A percentile compares a stretch with the other conserved stretches of the same genome.
Conservation (phyloP, 2,797 vertebrate species). For the Bucorvus abyssinicus region DNA sequence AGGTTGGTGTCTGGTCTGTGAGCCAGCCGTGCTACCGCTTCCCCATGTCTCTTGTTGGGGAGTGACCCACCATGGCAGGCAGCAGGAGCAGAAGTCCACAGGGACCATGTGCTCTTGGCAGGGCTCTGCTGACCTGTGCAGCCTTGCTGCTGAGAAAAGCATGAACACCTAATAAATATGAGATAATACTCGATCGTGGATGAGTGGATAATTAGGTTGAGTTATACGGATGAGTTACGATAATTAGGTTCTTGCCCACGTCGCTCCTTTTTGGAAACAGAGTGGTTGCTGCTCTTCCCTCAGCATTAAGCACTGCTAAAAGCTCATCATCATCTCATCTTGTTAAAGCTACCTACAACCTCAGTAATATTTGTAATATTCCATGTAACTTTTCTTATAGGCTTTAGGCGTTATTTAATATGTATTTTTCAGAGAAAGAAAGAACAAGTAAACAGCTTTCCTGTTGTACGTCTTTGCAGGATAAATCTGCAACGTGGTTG, state of each 20-base stretch:
- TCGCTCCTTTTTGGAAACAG: background rate
- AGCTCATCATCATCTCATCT: background rate
- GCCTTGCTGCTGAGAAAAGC: background rate
- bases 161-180: background rate
- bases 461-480: background rate
- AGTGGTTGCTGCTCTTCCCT: background rate
- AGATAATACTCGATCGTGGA: background rate
- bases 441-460: background rate
- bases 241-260: background rate
- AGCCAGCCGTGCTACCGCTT: background rate
- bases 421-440: background rate
- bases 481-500: background rate
- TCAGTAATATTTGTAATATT: background rate
- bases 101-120: background rate
- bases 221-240: background rate
- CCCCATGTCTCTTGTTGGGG: rapidly evolving
- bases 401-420: background rate
- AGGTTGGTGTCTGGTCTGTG: rapidly evolving
- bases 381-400: background rate
- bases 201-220: slow-evolving; percentile 12
- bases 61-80: background rate
- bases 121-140: background rate
- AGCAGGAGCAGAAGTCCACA: background rate
- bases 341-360: background rate
- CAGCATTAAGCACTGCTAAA: background rate